These are phyloP conservation scores for Cyclargus thomasi DNA, from an alignment of 1,140 invertebrate species.

Conservation along the genomic window DNA sequence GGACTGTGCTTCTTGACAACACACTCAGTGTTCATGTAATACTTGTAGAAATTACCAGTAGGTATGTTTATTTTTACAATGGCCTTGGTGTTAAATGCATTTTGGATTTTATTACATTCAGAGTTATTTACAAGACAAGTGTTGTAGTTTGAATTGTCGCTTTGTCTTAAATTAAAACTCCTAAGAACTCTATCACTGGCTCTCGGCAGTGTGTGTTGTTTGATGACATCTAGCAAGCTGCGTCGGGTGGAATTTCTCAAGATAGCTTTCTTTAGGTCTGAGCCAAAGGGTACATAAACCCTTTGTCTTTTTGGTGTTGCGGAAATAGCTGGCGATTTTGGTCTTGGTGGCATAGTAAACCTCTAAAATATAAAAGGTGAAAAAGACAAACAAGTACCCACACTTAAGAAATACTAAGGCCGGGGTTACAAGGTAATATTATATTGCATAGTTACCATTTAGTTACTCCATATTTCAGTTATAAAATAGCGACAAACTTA, in stretches of 20 bases:
- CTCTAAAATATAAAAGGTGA: neutral
- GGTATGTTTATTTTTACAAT: constrained; percentile 28
- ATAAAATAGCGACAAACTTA: neutral
- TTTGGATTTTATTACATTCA: neutral
- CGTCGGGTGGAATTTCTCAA: constrained; percentile 26
- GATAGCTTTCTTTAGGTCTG: constrained; percentile 23
- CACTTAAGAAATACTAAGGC: no score
- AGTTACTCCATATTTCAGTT: neutral
- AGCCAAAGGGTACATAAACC: constrained; percentile 25
- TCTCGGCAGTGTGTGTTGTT: constrained; percentile 16
- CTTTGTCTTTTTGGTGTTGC: constrained; percentile 36
- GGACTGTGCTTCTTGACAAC: constrained; percentile 32
- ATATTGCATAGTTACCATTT: no score
- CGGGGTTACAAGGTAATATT: no score
- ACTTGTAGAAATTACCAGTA: constrained; percentile 20
- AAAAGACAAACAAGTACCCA: no score
- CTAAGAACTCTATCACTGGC: constrained; percentile 42
- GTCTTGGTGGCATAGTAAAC: neutral
- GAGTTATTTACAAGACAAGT: neutral
- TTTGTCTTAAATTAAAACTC: constrained; percentile 39
- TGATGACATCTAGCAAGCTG: constrained; percentile 20
- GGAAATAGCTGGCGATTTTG: constrained; percentile 38
- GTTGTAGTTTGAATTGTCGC: constrained; percentile 20
- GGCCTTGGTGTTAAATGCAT: neutral
- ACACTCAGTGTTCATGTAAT: constrained; percentile 31